These are phyloP conservation scores for Dascillus cervinus DNA, from an alignment of 2,888 invertebrate genomes.

Conservation along the genomic window DNA sequence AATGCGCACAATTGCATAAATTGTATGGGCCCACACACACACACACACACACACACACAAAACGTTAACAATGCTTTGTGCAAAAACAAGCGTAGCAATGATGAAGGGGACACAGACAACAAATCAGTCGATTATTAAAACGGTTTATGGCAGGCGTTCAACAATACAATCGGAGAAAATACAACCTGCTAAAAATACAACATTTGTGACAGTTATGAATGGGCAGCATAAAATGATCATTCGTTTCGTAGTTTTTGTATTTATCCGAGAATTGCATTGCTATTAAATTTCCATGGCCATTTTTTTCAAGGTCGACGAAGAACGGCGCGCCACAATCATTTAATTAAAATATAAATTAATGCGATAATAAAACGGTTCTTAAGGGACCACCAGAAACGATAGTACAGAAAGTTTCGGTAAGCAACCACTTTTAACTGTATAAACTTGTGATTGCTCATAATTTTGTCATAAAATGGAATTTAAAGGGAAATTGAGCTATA, in stretches of 20 bases:
- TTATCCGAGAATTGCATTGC: constrained; percentile 33
- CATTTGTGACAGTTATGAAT: constrained; percentile 32
- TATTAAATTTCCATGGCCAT: constrained; percentile 38
- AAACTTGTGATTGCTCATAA: constrained; percentile 24
- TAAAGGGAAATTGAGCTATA: constrained; percentile 21
- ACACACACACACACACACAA: too few species aligned
- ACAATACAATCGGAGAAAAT: constrained; percentile 30
- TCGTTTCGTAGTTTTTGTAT: constrained; percentile 32
- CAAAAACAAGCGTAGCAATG: constrained; percentile 33
- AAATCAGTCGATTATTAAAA: constrained; percentile 36
- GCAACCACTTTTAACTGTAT: too few species aligned
- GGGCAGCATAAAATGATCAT: constrained; percentile 36
- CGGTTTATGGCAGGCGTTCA: constrained; percentile 30
- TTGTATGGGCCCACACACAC: constrained; percentile 28
- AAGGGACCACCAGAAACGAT: too few species aligned
- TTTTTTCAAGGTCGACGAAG: too few species aligned
- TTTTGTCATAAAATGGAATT: constrained; percentile 20
- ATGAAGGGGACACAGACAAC: constrained; percentile 34
- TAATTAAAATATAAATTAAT: too few species aligned
- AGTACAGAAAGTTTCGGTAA: too few species aligned
- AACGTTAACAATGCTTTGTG: constrained; percentile 35
- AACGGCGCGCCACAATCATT: too few species aligned
- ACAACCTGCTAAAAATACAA: constrained; percentile 31
- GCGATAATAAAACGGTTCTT: too few species aligned
- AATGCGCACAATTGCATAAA: constrained; percentile 21